A percentile compares a stretch with the other conserved stretches of the same genome.
phyloP scores from a whole-genome alignment of 2,797 vertebrate genomes.

The Eleutherodactylus coqui region DNA sequence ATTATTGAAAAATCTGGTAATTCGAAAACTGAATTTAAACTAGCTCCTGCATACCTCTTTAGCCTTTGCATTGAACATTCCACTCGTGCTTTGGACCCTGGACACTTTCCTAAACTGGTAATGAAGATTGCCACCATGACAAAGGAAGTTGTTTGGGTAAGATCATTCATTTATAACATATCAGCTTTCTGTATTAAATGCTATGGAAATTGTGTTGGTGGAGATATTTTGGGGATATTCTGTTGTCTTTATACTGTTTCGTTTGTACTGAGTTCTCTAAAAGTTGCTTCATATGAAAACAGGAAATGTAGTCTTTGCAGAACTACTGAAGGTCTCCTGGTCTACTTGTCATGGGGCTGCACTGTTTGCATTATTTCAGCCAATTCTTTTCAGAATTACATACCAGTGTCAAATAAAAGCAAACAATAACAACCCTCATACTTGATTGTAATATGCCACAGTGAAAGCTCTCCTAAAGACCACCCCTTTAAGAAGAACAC shows the following conservation, averaged over 20 bases:
- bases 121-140: constrained; percentile 88
- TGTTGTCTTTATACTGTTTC: neutral
- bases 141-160: constrained; percentile 91
- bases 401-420: too few species aligned
- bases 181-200: neutral
- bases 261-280: neutral
- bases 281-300: too few species aligned
- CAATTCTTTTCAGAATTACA: too few species aligned
- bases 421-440: too few species aligned
- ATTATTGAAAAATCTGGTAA: constrained; percentile 86
- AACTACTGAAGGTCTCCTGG: too few species aligned
- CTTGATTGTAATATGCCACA: too few species aligned
- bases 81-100: constrained; percentile 86
- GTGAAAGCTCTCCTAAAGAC: too few species aligned
- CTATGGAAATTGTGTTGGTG: neutral
- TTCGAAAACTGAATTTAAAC: constrained; percentile 76
- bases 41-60: constrained; percentile 89
- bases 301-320: too few species aligned
- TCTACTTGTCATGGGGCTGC: too few species aligned
- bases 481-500: too few species aligned
- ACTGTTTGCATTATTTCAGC: too few species aligned
- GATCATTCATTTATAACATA: neutral
- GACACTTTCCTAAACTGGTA: constrained; percentile 85
- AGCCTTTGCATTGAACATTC: constrained; percentile 91
- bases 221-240: neutral